phyloP scores from a whole-genome alignment of 2,797 vertebrate genomes.

The Austrolebias charrua region DNA sequence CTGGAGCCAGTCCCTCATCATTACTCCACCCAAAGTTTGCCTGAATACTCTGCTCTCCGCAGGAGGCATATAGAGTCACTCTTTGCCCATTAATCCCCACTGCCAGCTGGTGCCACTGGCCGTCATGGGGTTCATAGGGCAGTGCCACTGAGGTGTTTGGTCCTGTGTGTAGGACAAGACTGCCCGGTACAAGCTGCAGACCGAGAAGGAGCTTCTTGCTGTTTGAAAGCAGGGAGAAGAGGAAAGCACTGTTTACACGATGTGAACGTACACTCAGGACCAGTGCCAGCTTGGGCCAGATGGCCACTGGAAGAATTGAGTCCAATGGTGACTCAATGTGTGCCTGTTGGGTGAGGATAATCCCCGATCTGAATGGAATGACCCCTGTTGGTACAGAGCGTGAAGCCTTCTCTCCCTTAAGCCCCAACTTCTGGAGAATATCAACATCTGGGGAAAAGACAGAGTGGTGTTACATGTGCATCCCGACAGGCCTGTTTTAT shows the following conservation, averaged over 20 bases:
- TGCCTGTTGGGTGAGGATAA: constrained; percentile 93
- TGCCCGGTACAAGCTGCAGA: constrained; percentile 89
- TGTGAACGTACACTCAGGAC: constrained; percentile 95
- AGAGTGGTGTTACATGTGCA: constrained; percentile 42
- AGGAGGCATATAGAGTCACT: constrained; percentile 92
- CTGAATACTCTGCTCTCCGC: constrained; percentile 88
- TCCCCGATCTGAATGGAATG: constrained; percentile 92
- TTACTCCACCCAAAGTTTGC: constrained; percentile 87
- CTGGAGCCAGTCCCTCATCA: constrained; percentile 74
- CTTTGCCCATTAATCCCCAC: constrained; percentile 85
- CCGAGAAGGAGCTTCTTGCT: constrained; percentile 91
- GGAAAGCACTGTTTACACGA: constrained; percentile 93
- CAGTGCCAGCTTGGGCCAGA: constrained; percentile 86
- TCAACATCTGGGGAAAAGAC: constrained; percentile 88
- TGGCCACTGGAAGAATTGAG: constrained; percentile 79
- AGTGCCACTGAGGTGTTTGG: constrained; percentile 89
- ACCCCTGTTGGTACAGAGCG: constrained; percentile 85
- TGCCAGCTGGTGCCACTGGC: constrained; percentile 94
- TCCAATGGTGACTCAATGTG: constrained; percentile 84
- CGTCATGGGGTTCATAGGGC: constrained; percentile 92
- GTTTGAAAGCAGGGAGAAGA: constrained; percentile 89
- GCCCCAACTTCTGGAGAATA: constrained; percentile 93
- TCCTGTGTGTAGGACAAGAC: constrained; percentile 89
- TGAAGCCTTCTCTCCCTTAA: constrained; percentile 88
- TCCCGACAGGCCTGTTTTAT: constrained; percentile 6